Base-by-base conservation (phyloP, 2,797 vertebrate species). In the Xiphorhynchus erythropygius region DNA sequence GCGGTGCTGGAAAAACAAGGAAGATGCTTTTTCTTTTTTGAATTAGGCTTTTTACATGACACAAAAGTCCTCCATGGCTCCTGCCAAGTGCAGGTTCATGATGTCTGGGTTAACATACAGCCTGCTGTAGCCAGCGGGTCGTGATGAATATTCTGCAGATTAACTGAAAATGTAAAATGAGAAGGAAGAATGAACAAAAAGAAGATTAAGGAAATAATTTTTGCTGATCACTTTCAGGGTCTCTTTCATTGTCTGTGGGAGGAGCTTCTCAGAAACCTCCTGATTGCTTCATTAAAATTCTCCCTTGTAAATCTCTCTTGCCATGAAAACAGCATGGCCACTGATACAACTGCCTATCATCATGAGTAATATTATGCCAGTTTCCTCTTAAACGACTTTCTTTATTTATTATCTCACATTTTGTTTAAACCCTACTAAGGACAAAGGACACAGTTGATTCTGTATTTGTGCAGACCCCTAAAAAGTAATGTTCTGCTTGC, bases 231-330 rank as follows among this genome's bases (percentile, higher is more conserved):
- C 6, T 83, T 91, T 46, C 30, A 74, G 80, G 32, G 13, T 18
- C 22, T 85, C 37, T 83, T 74, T 56, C 1, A 5, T 15, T 49
- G 30, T 65, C 27, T 0, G 0, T 79, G 23, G 52, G 52, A 92
- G 68, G 52, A 94, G 16, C 8, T 79, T 79, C 46, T 28, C 32
- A 77, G 59, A 93, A 92, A 63, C 21, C 28, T 84, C 39, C 62
- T 69, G 67, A 89, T 4, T 84, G 28, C 32, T 63, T 92, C 63
- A 90, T 84, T 93, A 79, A 88, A 89, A 94, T 90, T 88, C 42
- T 65, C 42, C 74, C 21, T 69, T 84, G 24, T 47, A 90, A 73
- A 11, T 84, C 47, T 52, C 11, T 44, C 59, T 70, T 71, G 30
- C 63, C 41, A 59, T 63, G 59, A 94, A 65, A 90, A 69, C 62